These are phyloP conservation scores for Bradysia coprophila DNA, from an alignment of 1,140 invertebrate species.

Conservation along the genomic window DNA sequence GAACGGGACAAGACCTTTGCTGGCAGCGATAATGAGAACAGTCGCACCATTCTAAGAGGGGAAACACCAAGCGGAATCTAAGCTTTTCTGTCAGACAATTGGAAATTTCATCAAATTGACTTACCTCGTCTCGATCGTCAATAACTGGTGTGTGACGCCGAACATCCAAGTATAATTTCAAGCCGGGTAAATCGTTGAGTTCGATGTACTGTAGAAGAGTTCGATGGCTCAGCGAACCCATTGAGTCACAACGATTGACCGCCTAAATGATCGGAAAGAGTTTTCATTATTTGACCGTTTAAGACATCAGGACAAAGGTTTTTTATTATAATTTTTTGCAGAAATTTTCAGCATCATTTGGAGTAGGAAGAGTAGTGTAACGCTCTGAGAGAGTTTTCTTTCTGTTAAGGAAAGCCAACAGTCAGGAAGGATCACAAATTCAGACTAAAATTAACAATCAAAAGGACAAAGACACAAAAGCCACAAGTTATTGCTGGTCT, in stretches of 20 bases:
- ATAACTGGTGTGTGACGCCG: slow-evolving; percentile 47
- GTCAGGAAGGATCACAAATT: too few species aligned
- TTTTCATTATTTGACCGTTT: not conserved
- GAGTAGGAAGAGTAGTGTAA: not conserved
- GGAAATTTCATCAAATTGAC: not conserved
- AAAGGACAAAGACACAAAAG: too few species aligned
- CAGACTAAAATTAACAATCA: too few species aligned
- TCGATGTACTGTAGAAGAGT: slow-evolving; percentile 59
- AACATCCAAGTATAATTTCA: slow-evolving; percentile 64
- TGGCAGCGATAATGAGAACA: slow-evolving; percentile 73
- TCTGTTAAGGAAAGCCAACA: too few species aligned
- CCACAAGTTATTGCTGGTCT: too few species aligned
- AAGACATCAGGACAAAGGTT: not conserved
- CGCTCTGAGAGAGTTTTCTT: not conserved
- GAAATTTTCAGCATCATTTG: too few species aligned
- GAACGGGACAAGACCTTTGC: slow-evolving; percentile 60
- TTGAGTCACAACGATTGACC: slow-evolving; percentile 45
- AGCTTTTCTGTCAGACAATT: not conserved
- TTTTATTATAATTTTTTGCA: not conserved
- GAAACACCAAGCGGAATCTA: not conserved
- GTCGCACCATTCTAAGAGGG: slow-evolving; percentile 66
- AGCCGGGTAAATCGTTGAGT: slow-evolving; percentile 57
- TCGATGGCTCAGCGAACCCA: slow-evolving; percentile 70
- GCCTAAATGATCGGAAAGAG: slow-evolving; percentile 9
- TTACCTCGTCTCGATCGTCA: slow-evolving; percentile 82